A percentile compares a stretch with the other conserved stretches of the same genome.
These are phyloP conservation scores for Dryas iulia DNA, from an alignment of 1,140 invertebrate genomes.

Conservation along the genomic window DNA sequence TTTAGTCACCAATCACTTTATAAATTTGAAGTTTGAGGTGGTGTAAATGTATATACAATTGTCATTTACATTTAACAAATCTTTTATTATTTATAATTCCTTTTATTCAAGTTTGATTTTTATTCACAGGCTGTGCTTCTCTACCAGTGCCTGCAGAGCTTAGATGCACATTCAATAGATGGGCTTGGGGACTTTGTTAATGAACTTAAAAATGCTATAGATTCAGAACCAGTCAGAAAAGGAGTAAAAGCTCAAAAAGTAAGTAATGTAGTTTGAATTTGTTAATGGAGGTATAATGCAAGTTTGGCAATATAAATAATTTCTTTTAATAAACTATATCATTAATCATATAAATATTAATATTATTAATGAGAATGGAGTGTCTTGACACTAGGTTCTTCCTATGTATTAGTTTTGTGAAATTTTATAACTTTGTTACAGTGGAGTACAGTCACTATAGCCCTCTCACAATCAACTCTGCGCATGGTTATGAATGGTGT, in stretches of 20 bases:
- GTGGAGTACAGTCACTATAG: conserved; percentile 95
- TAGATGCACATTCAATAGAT: conserved; percentile 87
- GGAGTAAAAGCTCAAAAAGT: conserved; percentile 93
- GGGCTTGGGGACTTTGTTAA: conserved; percentile 88
- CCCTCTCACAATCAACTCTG: conserved; percentile 88
- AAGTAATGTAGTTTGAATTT: conserved; percentile 35
- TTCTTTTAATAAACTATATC: too few species aligned
- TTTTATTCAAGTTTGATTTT: neutral
- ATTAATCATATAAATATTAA: too few species aligned
- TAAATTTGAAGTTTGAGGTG: neutral
- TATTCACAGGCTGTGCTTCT: conserved; percentile 86
- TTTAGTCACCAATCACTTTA: too few species aligned
- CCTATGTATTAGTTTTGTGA: too few species aligned
- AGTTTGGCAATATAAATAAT: too few species aligned
- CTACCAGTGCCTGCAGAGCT: conserved; percentile 87
- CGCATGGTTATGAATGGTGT: conserved; percentile 89
- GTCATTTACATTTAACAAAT: too few species aligned
- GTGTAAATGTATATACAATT: too few species aligned
- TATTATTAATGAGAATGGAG: too few species aligned
- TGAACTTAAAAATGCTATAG: conserved; percentile 88
- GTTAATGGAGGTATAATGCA: too few species aligned
- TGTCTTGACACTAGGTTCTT: too few species aligned
- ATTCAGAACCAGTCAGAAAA: conserved; percentile 86
- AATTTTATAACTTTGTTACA: conserved; percentile 74
- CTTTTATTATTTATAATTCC: too few species aligned